Evolutionary conservation across 2,113 vertebrate species (phyloP), one percentile per base, ranked within the genome.

Genomic region (Chloroceryle aenea): DNA sequence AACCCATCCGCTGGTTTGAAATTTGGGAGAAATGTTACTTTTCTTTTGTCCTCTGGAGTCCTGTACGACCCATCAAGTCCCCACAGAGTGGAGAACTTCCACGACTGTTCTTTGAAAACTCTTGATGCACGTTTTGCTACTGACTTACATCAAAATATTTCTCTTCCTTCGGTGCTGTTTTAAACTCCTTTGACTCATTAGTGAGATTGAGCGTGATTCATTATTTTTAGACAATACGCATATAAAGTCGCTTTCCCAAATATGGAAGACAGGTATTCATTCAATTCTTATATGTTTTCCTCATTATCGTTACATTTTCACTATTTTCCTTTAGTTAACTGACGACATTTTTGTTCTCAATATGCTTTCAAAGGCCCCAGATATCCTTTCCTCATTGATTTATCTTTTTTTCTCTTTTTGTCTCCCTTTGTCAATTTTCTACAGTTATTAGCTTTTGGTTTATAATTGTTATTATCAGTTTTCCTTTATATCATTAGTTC

Each of bases 281-380:
- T 89, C 73, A 81, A 64, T 74, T 84, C 68, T 92, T 92, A 6
- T 7, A 42, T 71, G 32, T 92, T 93, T 96, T 95, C 68, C 61
- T 91, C 64, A 36, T 81, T 78, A 81, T 95, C 93, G 75, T 66
- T 86, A 73, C 23, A 75, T 87, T 81, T 62, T 80, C 71, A 52
- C 68, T 84, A 23, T 74, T 95, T 95, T 93, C 12, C 30, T 95
- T 21, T 43, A 22, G 80, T 90, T 90, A 95, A 90, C 55, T 90
- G 56, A 73, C 95, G 93, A 95, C 95, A 81, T 71, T 95, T 96
- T 95, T 93, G 64, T 92, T 96, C 91, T 92, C 76, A 92, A 16
- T 77, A 38, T 67, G 64, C 68, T 81, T 94, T 96, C 89, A 89
- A 84, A 92, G 84, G 61, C 43, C 55, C 38, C 68, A 95, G 76